Evolutionary conservation across 1,140 invertebrate species (phyloP), one percentile per base, ranked within the genome.

Genomic region (Lineus longissimus): DNA sequence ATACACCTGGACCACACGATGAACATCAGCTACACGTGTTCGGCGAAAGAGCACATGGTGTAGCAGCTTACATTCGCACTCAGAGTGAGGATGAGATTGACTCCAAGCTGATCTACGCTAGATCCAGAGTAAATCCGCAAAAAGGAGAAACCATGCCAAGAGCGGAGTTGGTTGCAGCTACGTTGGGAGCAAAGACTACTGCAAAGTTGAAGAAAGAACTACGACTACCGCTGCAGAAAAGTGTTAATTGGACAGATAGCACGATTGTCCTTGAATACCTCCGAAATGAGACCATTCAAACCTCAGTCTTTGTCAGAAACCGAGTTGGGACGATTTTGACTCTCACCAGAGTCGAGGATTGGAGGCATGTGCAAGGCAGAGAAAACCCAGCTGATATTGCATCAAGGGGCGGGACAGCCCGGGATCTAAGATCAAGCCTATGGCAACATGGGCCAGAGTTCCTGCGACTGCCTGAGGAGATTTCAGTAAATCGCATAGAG

Each of bases 71-170:
- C 47, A 51, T 51, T n/a, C 6, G 47, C 6, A 51, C 47, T 6
- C 4, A 51, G 25, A 51, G 25, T 27, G n/a, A 6, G n/a, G 25
- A 51, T 4, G n/a, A n/a, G n/a, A n/a, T 27, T 7, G 47, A 51
- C 6, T 19, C 25, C 6, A 51, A n/a, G 47, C n/a, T 51, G n/a
- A n/a, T 51, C n/a, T 51, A 51, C 25, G 47, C 47, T 4, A 51
- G 47, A n/a, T 51, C 47, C 6, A 51, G 47, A 27, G 47, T 51
- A n/a, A 36, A 59, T 41, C n/a, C 58, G n/a, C 7, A 9, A 7
- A 59, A 29, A 40, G 58, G n/a, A 7, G 47, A 51, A 51, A 51
- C 47, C 47, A 51, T 51, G n/a, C 47, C 47, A 51, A 51, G 47
- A 51, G 47, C 47, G n/a, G 47, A 51, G n/a, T n/a, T 51, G 6